Evolutionary conservation across 2,888 invertebrate species (phyloP), one percentile per base, ranked within the genome.

Genomic region (Calameuta pallipes): DNA sequence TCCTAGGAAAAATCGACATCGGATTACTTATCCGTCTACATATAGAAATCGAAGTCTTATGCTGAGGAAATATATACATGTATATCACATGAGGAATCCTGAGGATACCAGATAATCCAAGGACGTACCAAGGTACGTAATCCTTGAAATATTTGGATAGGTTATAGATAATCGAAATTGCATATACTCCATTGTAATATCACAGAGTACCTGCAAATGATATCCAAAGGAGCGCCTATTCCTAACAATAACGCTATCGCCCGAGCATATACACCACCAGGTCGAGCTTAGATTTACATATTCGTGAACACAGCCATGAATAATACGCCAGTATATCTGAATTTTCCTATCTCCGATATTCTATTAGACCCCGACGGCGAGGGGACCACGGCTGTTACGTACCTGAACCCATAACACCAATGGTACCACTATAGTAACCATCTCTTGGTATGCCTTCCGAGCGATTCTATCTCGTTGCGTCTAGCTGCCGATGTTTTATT

Each of bases 341-440:
- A 82, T 82, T 82, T 80, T 79, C 80, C 79, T 78, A 83, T 84
- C 84, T 80, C 78, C 80, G 81, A 81, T 82, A 82, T 84, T 82
- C 83, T 79, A 83, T 84, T 82, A 81, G 80, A 82, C 80, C 79
- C 83, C 80, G 79, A 78, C 80, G 70, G 81, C 69, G 76, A 73
- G 76, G 23, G 23, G 56, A 23, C 56, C 56, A 56, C 9, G 56
- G 56, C 23, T 56, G 56, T 6, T 41, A 41, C 15, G 41, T 41
- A 41, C 41, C 41, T 15, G 41, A 77, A 76, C 80, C 70, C 77
- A 73, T 79, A 75, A 23, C 23, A 56, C 56, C 56, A 56, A 23
- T 56, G 56, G 56, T 56, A 56, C 56, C 56, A 56, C 56, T 56
- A 23, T 56, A 23, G 56, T 56, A 56, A 75, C 71, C 75, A 35